phyloP scores from a whole-genome alignment of 2,888 invertebrate genomes.

The Oscheius sp. region DNA sequence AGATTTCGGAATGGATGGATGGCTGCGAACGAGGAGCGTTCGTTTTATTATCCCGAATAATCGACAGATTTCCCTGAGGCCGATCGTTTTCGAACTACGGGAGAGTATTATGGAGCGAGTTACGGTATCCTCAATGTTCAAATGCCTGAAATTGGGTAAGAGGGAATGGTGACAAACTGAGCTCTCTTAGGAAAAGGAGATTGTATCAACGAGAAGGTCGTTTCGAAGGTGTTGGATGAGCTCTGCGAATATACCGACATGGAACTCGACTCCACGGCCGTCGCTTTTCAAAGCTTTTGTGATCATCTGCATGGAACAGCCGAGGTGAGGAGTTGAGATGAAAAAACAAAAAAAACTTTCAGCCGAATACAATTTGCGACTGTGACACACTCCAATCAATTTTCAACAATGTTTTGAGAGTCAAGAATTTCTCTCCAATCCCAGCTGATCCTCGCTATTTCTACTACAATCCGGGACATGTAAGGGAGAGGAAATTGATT shows the following conservation, averaged over 20 bases:
- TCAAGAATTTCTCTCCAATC: constrained; percentile 33
- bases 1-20: background rate
- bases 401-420: constrained; percentile 33
- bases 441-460: constrained; percentile 33
- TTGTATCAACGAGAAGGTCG: constrained; percentile 31
- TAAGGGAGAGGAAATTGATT: background rate
- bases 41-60: background rate
- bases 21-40: background rate
- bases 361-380: constrained; percentile 30
- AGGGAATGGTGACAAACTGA: background rate
- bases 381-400: too few relatives aligned
- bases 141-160: constrained; percentile 1
- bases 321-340: background rate
- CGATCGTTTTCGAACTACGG: constrained; percentile 2
- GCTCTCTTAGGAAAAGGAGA: constrained; percentile 15
- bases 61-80: background rate
- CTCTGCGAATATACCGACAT: constrained; percentile 32
- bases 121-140: background rate
- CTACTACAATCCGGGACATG: constrained; percentile 35
- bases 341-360: too few relatives aligned
- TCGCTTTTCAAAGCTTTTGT: constrained; percentile 38
- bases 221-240: constrained; percentile 32
- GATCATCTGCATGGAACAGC: constrained; percentile 33
- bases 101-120: constrained; percentile 6
- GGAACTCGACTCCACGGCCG: constrained; percentile 37